phyloP scores from a whole-genome alignment of 2,113 vertebrate genomes.

The Callospermophilus lateralis region DNA sequence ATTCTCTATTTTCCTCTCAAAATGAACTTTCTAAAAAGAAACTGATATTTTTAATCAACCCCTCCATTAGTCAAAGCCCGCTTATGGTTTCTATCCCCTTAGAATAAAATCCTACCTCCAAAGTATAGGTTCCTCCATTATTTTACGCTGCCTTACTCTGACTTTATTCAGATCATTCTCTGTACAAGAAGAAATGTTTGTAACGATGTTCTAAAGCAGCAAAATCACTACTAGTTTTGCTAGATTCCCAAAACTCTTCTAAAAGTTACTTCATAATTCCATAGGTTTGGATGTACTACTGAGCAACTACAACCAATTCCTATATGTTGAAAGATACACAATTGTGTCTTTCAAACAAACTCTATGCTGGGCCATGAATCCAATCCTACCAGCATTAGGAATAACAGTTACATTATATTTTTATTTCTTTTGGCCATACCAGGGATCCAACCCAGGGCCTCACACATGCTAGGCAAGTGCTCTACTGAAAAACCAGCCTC shows the following conservation, averaged over 20 bases:
- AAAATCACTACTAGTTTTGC: neutral
- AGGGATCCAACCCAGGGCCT: no score
- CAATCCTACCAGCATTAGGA: neutral
- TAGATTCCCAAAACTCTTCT: neutral
- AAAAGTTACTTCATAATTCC: neutral
- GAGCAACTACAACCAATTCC: conserved; percentile 31
- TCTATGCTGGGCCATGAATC: neutral
- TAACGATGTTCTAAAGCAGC: neutral
- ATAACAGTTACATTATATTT: neutral
- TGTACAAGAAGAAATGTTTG: neutral
- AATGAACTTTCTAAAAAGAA: conserved; percentile 16
- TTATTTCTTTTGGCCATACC: neutral
- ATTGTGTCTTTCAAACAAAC: neutral
- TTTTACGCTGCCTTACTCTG: fast-evolving
- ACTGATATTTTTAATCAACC: neutral
- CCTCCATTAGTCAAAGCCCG: neutral
- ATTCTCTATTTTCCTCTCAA: neutral
- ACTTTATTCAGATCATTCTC: neutral
- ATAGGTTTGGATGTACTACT: neutral
- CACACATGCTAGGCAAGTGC: no score
- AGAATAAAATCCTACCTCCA: neutral
- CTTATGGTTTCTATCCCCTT: neutral
- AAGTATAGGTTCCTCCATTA: neutral
- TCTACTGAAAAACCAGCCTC: no score
- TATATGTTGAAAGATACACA: neutral